A percentile compares a stretch with the other conserved stretches of the same genome.
These are phyloP conservation scores for Acanthisitta chloris DNA, from an alignment of 2,113 vertebrate genomes.

Conservation along the genomic window DNA sequence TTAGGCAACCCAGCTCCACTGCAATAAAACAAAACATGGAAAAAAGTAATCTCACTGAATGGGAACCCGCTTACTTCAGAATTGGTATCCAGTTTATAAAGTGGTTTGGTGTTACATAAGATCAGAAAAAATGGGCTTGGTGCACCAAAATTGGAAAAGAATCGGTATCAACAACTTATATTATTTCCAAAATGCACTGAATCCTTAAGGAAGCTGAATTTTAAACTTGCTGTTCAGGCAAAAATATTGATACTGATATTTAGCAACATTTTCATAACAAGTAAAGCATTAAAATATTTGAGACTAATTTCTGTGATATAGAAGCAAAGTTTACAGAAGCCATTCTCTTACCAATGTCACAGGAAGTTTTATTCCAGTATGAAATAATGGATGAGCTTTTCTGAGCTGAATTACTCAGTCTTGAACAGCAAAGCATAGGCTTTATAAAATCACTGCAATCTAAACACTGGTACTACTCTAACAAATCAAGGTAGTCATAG, in stretches of 20 bases:
- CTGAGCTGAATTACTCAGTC: background rate
- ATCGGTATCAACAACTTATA: background rate
- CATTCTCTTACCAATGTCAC: background rate
- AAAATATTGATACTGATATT: background rate
- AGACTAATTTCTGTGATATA: background rate
- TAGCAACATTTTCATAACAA: background rate
- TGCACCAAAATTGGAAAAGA: background rate
- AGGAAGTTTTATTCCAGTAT: background rate
- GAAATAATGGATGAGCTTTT: background rate
- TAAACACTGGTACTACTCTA: background rate
- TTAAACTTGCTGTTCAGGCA: background rate
- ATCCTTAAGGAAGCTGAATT: background rate
- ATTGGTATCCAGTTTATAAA: background rate
- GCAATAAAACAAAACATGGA: background rate
- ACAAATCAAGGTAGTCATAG: background rate
- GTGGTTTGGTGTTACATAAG: background rate
- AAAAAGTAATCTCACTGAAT: constrained; percentile 29
- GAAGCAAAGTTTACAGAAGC: background rate
- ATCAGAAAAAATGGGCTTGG: background rate
- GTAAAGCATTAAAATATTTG: background rate
- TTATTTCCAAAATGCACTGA: background rate
- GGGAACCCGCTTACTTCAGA: constrained; percentile 6
- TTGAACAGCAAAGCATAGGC: background rate
- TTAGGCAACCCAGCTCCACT: constrained; percentile 37
- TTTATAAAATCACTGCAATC: background rate